A percentile compares a stretch with the other conserved stretches of the same genome.
phyloP scores from a whole-genome alignment of 2,888 invertebrate species.

The Melieria picta region DNA sequence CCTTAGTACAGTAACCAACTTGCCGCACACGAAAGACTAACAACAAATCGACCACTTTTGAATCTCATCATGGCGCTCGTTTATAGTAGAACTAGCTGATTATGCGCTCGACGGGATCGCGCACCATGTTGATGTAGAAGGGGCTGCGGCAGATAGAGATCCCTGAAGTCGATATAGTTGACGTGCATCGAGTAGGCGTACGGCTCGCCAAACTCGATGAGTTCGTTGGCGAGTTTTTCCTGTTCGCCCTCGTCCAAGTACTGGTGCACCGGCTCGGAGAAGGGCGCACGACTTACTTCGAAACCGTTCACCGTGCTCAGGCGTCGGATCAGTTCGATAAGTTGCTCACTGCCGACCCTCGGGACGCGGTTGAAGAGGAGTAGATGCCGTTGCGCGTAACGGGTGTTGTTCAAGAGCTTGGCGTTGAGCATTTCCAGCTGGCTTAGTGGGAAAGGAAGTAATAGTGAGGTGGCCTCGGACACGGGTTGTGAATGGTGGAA shows the following conservation, averaged over 20 bases:
- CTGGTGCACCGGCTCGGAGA: conserved; percentile 39
- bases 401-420: conserved; percentile 51
- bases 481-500: too few species aligned
- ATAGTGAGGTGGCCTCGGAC: too few species aligned
- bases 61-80: conserved; percentile 78
- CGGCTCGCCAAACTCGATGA: conserved; percentile 76
- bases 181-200: conserved; percentile 86
- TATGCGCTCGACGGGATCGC: conserved; percentile 87
- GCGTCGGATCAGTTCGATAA: conserved; percentile 81
- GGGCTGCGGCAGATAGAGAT: conserved; percentile 78
- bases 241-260: conserved; percentile 43
- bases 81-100: conserved; percentile 92
- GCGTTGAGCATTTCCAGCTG: conserved; percentile 49
- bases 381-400: conserved; percentile 47
- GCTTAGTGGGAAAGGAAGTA: neutral
- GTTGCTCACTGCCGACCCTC: conserved; percentile 87
- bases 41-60: too few species aligned
- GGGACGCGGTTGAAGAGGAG: conserved; percentile 74
- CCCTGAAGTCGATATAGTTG: conserved; percentile 85
- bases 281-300: conserved; percentile 71
- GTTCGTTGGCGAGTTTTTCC: conserved; percentile 78
- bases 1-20: too few species aligned
- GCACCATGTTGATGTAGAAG: conserved; percentile 88
- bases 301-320: conserved; percentile 64
- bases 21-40: too few species aligned